These are phyloP conservation scores for Eupithecia vulgata DNA, from an alignment of 2,888 invertebrate species.

Conservation along the genomic window DNA sequence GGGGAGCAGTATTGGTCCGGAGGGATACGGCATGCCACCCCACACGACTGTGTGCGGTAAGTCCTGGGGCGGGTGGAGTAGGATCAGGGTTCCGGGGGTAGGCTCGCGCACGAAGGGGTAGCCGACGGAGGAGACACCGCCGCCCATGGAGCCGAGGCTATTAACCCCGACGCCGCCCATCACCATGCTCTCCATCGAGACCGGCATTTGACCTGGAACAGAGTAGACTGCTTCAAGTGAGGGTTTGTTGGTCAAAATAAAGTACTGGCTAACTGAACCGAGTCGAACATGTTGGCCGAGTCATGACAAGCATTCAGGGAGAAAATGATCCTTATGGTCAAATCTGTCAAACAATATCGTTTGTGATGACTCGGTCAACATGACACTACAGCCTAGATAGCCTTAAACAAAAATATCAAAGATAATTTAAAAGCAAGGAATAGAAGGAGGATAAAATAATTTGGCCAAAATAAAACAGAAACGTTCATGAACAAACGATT, in stretches of 20 bases:
- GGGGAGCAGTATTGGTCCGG: slow-evolving; percentile 72
- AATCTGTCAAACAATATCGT: background rate
- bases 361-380: background rate
- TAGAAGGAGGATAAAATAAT: background rate
- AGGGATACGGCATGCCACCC: slow-evolving; percentile 86
- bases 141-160: slow-evolving; percentile 86
- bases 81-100: slow-evolving; percentile 91
- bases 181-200: slow-evolving; percentile 90
- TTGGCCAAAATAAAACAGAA: background rate
- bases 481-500: background rate
- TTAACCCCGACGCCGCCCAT: slow-evolving; percentile 86
- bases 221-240: slow-evolving; percentile 36
- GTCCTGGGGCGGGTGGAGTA: slow-evolving; percentile 89
- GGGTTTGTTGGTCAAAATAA: slow-evolving; percentile 21
- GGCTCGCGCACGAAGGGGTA: slow-evolving; percentile 95
- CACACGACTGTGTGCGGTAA: slow-evolving; percentile 89
- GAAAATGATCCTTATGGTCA: background rate
- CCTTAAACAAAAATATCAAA: background rate
- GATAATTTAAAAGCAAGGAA: background rate
- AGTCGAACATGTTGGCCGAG: background rate
- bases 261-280: background rate
- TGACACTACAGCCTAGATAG: background rate
- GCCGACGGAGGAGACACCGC: slow-evolving; percentile 87
- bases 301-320: background rate
- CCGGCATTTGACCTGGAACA: slow-evolving; percentile 82